A percentile compares a stretch with the other conserved stretches of the same genome.
Conservation (phyloP, 2,797 vertebrate genomes). For the Urophycis tenuis region DNA sequence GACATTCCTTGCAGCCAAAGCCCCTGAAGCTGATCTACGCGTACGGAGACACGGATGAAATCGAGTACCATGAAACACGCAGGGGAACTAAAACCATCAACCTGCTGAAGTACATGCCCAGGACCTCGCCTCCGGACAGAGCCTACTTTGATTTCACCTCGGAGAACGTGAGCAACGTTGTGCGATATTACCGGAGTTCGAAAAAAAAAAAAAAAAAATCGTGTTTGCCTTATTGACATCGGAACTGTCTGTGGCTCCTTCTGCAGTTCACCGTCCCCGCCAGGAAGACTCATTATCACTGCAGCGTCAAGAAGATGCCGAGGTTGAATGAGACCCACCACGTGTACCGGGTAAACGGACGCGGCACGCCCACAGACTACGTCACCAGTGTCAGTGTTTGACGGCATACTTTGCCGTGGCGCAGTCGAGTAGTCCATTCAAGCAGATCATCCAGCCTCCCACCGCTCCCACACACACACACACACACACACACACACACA, state of each 20-base stretch:
- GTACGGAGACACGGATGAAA: constrained; percentile 65
- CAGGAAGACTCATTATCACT: constrained; percentile 71
- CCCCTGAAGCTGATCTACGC: constrained; percentile 68
- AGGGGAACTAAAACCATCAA: constrained; percentile 73
- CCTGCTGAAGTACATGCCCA: constrained; percentile 59
- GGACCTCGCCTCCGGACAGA: constrained; percentile 15
- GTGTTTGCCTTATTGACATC: too few relatives aligned
- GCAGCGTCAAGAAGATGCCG: constrained; percentile 67
- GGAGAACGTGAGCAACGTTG: constrained; percentile 61
- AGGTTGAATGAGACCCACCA: constrained; percentile 66
- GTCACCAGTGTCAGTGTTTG: neutral
- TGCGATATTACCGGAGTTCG: too few relatives aligned
- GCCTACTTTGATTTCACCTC: constrained; percentile 58
- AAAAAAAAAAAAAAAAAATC: too few relatives aligned
- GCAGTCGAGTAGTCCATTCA: neutral
- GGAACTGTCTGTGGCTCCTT: neutral
- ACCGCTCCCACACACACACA: neutral
- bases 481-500: neutral
- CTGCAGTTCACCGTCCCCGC: constrained; percentile 68
- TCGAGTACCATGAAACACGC: constrained; percentile 46
- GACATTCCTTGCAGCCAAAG: constrained; percentile 49
- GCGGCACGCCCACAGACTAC: neutral
- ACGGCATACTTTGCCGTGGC: neutral
- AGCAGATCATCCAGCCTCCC: too few relatives aligned
- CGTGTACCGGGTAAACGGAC: constrained; percentile 69